Conservation (phyloP, 2,888 invertebrate genomes). For the Clistopyga incitator region DNA sequence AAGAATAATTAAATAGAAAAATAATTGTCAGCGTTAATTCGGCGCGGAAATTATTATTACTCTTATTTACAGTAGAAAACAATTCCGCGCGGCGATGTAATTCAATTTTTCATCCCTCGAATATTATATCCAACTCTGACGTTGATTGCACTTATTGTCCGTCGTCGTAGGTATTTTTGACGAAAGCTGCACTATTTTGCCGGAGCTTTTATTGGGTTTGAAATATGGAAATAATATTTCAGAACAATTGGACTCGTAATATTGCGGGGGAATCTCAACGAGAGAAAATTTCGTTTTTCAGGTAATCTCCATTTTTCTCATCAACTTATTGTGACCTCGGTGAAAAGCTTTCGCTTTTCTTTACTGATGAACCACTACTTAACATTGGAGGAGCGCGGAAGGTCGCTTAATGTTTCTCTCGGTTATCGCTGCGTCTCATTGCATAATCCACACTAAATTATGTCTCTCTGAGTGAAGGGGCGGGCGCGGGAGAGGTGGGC, state of each 20-base stretch:
- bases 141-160: neutral
- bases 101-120: neutral
- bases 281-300: neutral
- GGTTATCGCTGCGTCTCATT: slow-evolving; percentile 22
- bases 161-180: neutral
- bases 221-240: neutral
- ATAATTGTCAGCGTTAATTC: neutral
- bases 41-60: too few species aligned
- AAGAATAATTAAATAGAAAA: too few species aligned
- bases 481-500: neutral
- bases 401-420: slow-evolving; percentile 14
- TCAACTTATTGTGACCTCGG: slow-evolving; percentile 5
- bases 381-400: neutral
- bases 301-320: neutral
- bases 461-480: neutral
- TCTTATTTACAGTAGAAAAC: too few species aligned
- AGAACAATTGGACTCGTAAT: neutral
- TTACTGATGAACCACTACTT: slow-evolving; percentile 25
- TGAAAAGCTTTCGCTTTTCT: neutral
- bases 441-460: slow-evolving; percentile 25
- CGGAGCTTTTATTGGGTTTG: neutral
- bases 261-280: neutral
- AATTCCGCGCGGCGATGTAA: neutral
- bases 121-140: neutral
- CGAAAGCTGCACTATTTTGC: neutral